phyloP scores from a whole-genome alignment of 2,888 invertebrate species.

The Heliconius aoede region DNA sequence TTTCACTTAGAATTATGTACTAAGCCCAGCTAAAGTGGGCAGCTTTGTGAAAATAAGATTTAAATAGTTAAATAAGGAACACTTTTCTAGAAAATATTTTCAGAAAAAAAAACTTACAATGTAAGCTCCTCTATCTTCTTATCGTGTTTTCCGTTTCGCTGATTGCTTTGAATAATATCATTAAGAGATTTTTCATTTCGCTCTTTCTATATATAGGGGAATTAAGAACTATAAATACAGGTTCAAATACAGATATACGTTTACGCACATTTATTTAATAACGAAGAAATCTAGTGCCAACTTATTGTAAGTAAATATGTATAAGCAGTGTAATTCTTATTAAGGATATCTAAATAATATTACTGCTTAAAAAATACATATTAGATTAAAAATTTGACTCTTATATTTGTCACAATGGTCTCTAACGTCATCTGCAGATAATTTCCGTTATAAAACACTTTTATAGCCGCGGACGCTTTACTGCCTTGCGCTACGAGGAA shows the following conservation, averaged over 20 bases:
- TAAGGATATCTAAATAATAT: too few relatives aligned
- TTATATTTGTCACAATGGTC: slow-evolving; percentile 10
- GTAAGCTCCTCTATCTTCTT: slow-evolving; percentile 8
- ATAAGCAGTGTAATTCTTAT: too few relatives aligned
- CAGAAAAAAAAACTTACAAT: slow-evolving; percentile 2
- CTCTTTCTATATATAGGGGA: too few relatives aligned
- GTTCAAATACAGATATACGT: too few relatives aligned
- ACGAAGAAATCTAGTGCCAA: too few relatives aligned
- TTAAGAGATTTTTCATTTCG: too few relatives aligned
- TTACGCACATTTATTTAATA: too few relatives aligned
- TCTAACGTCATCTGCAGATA: slow-evolving; percentile 23
- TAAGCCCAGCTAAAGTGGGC: slow-evolving; percentile 23
- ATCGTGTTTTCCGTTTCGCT: neutral
- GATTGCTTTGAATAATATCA: neutral
- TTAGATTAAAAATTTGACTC: neutral
- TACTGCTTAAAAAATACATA: neutral
- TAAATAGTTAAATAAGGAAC: neutral
- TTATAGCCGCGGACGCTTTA: slow-evolving; percentile 19
- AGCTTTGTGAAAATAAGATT: slow-evolving; percentile 16
- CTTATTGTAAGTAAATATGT: too few relatives aligned
- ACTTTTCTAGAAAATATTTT: slow-evolving; percentile 25
- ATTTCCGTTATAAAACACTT: slow-evolving; percentile 31
- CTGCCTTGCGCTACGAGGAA: slow-evolving; percentile 27
- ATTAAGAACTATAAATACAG: too few relatives aligned
- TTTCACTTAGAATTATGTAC: slow-evolving; percentile 35